These are phyloP conservation scores for Shinisaurus crocodilurus DNA, from an alignment of 2,113 vertebrate genomes.

Conservation along the genomic window DNA sequence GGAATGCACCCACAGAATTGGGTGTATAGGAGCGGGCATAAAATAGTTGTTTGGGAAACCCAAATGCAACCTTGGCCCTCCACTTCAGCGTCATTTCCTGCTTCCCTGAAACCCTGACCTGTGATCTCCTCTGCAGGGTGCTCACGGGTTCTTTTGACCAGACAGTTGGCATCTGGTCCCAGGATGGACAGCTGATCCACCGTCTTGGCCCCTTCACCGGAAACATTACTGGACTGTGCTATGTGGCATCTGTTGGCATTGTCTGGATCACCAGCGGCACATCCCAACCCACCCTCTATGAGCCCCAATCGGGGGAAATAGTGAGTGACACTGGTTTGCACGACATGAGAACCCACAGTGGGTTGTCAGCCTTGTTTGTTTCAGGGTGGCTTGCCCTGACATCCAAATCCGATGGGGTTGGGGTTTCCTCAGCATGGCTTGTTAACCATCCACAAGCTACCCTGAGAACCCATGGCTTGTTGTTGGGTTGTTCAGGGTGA, in stretches of 20 bases:
- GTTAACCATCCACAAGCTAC: too few species aligned
- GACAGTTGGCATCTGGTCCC: slow-evolving; percentile 62
- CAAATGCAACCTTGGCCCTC: too few species aligned
- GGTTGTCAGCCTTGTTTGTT: too few species aligned
- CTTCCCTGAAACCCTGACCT: not conserved
- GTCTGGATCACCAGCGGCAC: slow-evolving; percentile 55
- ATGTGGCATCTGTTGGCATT: slow-evolving; percentile 39
- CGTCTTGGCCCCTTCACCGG: slow-evolving; percentile 47
- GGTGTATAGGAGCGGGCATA: not conserved
- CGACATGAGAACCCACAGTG: too few species aligned
- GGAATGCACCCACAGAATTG: not conserved
- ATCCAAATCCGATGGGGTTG: too few species aligned
- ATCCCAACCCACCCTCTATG: slow-evolving; percentile 46
- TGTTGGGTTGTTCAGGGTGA: too few species aligned
- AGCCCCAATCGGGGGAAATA: slow-evolving; percentile 59
- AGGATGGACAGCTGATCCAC: slow-evolving; percentile 63
- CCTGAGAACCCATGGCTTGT: too few species aligned
- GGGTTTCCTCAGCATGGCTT: too few species aligned
- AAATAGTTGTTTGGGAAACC: not conserved
- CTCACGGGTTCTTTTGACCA: slow-evolving; percentile 64
- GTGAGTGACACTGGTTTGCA: slow-evolving; percentile 42
- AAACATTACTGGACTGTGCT: slow-evolving; percentile 59
- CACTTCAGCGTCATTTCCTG: not conserved
- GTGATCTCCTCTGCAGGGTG: slow-evolving; percentile 31
- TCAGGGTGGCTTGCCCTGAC: too few species aligned